Percentiles rank a stretch among this genome's conserved stretches.
These are phyloP conservation scores for Apeltes quadracus DNA, from an alignment of 2,113 vertebrate genomes.

Conservation along the genomic window DNA sequence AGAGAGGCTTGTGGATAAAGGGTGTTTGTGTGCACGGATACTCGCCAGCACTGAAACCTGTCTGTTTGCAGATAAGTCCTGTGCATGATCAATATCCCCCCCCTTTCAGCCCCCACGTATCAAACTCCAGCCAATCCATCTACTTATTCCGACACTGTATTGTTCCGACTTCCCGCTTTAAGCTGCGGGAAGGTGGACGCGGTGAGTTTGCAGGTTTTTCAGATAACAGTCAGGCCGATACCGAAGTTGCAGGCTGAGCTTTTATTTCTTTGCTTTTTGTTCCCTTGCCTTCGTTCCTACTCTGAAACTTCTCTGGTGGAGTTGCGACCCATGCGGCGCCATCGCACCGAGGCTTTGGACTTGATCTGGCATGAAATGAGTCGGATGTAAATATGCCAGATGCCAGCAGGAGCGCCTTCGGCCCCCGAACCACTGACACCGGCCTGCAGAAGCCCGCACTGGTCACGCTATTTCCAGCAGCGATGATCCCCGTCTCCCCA, in stretches of 20 bases:
- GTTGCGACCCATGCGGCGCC: slow-evolving; percentile 2
- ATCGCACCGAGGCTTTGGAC: not conserved
- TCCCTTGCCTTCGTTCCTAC: slow-evolving; percentile 18
- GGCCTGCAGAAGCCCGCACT: slow-evolving; percentile 23
- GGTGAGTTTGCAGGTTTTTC: slow-evolving; percentile 9
- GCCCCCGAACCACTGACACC: slow-evolving; percentile 19
- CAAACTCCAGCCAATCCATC: slow-evolving; percentile 43
- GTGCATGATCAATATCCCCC: slow-evolving; percentile 49
- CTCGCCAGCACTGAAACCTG: slow-evolving; percentile 57
- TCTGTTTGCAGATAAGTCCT: slow-evolving; percentile 59
- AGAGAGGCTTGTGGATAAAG: slow-evolving; percentile 50
- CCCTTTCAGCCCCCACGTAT: slow-evolving; percentile 9
- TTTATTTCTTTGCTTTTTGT: no score
- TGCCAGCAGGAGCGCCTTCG: slow-evolving; percentile 35
- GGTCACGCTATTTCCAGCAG: slow-evolving; percentile 43
- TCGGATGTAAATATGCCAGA: slow-evolving; percentile 53
- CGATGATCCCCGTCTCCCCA: slow-evolving; percentile 24
- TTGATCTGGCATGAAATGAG: slow-evolving; percentile 50
- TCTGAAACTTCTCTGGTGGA: not conserved
- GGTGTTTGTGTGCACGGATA: slow-evolving; percentile 33
- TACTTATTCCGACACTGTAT: slow-evolving; percentile 12
- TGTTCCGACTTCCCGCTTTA: slow-evolving; percentile 3
- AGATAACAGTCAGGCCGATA: no score
- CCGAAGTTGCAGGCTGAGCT: no score
- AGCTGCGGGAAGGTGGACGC: slow-evolving; percentile 5